phyloP scores from a whole-genome alignment of 2,797 vertebrate species.

The Psittacula echo region DNA sequence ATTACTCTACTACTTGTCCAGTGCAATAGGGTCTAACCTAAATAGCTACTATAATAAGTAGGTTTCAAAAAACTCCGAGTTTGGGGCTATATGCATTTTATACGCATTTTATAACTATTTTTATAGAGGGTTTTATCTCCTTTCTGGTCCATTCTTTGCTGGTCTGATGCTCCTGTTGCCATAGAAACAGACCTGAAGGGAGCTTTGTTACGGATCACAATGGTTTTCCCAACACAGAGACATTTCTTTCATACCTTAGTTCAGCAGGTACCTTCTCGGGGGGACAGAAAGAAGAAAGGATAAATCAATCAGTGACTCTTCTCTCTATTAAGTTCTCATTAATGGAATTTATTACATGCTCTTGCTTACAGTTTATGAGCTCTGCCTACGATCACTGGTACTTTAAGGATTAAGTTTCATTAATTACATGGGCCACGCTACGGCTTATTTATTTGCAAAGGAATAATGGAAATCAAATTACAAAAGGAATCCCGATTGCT shows the following conservation, averaged over 20 bases:
- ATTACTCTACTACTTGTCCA: neutral
- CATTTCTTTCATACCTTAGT: constrained; percentile 25
- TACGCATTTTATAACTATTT: constrained; percentile 28
- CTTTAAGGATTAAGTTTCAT: neutral
- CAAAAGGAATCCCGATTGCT: neutral
- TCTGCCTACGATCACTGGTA: neutral
- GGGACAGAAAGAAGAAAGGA: neutral
- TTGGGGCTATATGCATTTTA: neutral
- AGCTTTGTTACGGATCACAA: constrained; percentile 69
- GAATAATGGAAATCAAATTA: neutral
- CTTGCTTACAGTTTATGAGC: constrained; percentile 3
- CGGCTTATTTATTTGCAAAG: neutral
- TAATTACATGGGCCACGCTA: neutral
- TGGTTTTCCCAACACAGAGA: constrained; percentile 64
- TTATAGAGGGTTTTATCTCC: constrained; percentile 63
- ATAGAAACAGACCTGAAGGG: constrained; percentile 74
- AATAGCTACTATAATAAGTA: neutral
- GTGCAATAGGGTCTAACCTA: neutral
- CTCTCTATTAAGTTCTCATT: constrained; percentile 15
- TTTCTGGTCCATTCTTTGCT: constrained; percentile 64
- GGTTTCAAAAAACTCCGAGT: neutral
- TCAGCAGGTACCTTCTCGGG: constrained; percentile 17
- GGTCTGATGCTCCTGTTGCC: constrained; percentile 76
- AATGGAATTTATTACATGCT: neutral
- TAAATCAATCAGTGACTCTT: neutral